phyloP scores from a whole-genome alignment of 2,888 invertebrate species.

The Tanypteryx hageni region DNA sequence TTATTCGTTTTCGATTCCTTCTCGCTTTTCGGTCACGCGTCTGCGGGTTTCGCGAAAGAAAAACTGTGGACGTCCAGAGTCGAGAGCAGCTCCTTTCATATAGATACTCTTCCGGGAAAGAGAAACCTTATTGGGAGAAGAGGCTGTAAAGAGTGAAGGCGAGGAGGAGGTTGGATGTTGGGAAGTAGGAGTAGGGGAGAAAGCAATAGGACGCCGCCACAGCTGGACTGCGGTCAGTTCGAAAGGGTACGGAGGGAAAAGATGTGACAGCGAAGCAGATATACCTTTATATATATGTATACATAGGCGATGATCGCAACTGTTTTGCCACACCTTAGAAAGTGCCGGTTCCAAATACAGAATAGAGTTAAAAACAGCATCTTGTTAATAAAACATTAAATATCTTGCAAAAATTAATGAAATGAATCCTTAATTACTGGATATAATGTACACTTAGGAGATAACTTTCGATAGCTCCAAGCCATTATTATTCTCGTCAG shows the following conservation, averaged over 20 bases:
- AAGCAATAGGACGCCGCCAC: background rate
- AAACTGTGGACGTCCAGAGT: background rate
- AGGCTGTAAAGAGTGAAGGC: background rate
- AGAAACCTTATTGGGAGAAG: background rate
- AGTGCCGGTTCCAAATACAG: background rate
- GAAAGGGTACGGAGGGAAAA: background rate
- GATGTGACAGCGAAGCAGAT: background rate
- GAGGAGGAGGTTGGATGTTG: background rate
- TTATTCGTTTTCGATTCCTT: too few species aligned
- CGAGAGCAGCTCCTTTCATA: background rate
- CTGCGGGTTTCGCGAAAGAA: too few species aligned
- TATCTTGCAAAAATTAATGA: too few species aligned
- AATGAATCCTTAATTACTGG: too few species aligned
- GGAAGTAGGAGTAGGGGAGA: background rate
- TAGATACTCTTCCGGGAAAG: background rate
- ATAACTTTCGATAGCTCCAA: too few species aligned
- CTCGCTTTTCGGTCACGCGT: too few species aligned
- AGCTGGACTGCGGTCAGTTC: constrained; percentile 28
- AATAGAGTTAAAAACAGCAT: too few species aligned
- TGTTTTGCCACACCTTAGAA: constrained; percentile 15
- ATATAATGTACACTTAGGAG: too few species aligned
- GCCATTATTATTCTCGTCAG: too few species aligned
- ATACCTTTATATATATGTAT: too few species aligned
- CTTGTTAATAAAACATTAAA: too few species aligned
- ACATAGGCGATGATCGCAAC: background rate